These are phyloP conservation scores for Hoplostethus mediterraneus DNA, from an alignment of 2,797 vertebrate species.

Conservation along the genomic window DNA sequence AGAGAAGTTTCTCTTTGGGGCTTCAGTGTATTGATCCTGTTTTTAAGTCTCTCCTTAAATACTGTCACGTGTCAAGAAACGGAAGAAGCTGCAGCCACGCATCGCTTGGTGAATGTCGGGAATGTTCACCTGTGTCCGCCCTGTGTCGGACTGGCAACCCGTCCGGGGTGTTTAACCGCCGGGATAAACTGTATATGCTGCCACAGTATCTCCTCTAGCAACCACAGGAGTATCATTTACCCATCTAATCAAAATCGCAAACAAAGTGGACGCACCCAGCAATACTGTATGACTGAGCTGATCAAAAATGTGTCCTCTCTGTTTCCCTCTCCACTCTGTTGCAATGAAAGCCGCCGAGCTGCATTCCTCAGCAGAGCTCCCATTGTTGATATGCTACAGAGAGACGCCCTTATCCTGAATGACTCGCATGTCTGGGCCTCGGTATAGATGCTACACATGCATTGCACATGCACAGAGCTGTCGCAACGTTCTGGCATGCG, in stretches of 20 bases:
- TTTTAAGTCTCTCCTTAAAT: too few relatives aligned
- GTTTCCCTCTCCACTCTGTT: conserved; percentile 28
- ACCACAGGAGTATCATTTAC: conserved; percentile 35
- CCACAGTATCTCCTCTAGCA: neutral
- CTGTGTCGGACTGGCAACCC: too few relatives aligned
- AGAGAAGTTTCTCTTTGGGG: too few relatives aligned
- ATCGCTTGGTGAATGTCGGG: too few relatives aligned
- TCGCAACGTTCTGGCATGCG: neutral
- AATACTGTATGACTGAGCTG: conserved; percentile 43
- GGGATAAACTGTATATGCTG: neutral
- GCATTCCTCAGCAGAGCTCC: conserved; percentile 75
- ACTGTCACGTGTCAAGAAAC: too few relatives aligned
- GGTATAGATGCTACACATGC: neutral
- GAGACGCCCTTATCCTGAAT: conserved; percentile 63
- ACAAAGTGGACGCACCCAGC: conserved; percentile 57
- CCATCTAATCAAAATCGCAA: neutral
- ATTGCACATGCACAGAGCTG: neutral
- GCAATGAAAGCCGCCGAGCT: conserved; percentile 54
- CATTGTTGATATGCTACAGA: conserved; percentile 47
- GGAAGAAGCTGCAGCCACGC: too few relatives aligned
- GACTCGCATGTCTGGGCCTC: conserved; percentile 10
- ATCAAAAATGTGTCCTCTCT: conserved; percentile 60
- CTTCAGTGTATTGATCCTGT: too few relatives aligned
- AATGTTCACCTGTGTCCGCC: too few relatives aligned
- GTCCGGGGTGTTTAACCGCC: too few relatives aligned